Base-by-base conservation (phyloP, 1,140 invertebrate genomes). In the Drosophila ficusphila region DNA sequence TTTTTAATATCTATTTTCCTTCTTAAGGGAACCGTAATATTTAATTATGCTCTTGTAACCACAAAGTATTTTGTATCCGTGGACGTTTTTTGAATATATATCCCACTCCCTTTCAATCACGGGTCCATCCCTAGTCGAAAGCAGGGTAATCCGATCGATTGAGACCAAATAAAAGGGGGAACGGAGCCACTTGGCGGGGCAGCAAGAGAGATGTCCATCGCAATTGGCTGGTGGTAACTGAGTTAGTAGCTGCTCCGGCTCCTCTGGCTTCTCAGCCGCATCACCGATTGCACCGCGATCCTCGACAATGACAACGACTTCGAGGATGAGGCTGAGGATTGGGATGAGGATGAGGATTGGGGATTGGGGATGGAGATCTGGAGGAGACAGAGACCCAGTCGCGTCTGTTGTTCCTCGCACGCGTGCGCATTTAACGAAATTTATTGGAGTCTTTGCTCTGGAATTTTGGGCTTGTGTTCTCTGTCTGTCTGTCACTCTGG, bases 391-490 rank as follows among this genome's bases (percentile, higher is more conserved):
- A 31, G 14, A 11, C 9, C 21, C 23, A 36, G 57, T 51, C 38
- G n/a, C 23, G 46, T 33, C 46, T 41, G 38, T 34, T 47, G 83
- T 73, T 75, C 48, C 57, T 83, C 79, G 85, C 86, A 89, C 86
- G 86, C 86, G 86, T 89, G 79, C 86, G 86, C 86, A 89, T 89
- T 89, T 85, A 85, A 89, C 77, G 51, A 89, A 89, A 89, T 89
- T 89, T 89, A 89, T 89, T 89, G 86, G 76, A 82, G 56, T 68
- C 78, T 89, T 54, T 78, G 83, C 65, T 78, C 83, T 88, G 82
- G 83, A 88, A 89, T 88, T 88, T 73, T 65, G 78, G 83, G 69
- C 82, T 88, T 89, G 83, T 88, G 82, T 88, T 89, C 64, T 88
- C 46, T 88, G 82, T 88, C 82, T 86, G 77, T 78, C 82, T 82